These are phyloP conservation scores for Synanthedon myopaeformis DNA, from an alignment of 2,888 invertebrate genomes.

Conservation along the genomic window DNA sequence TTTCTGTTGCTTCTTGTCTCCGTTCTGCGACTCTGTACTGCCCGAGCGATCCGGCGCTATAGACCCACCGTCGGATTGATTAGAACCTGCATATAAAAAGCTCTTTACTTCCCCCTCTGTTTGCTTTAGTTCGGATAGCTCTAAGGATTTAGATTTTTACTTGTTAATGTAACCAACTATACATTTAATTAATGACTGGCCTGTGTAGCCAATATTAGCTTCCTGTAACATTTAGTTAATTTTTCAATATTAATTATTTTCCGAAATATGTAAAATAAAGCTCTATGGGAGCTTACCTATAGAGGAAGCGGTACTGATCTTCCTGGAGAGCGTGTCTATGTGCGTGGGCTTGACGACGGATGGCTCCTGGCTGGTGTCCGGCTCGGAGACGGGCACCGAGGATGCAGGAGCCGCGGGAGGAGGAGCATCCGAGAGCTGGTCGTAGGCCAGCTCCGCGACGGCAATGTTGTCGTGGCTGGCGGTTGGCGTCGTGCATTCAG, in stretches of 20 bases:
- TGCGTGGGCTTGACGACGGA: slow-evolving; percentile 10
- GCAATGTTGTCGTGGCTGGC: slow-evolving; percentile 62
- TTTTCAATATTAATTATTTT: no score
- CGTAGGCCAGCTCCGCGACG: slow-evolving; percentile 42
- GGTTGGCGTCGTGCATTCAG: slow-evolving; percentile 66
- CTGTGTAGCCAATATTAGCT: no score
- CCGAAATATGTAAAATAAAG: background rate
- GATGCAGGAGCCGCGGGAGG: slow-evolving; percentile 9
- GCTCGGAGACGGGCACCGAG: slow-evolving; percentile 12
- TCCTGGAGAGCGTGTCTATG: slow-evolving; percentile 31
- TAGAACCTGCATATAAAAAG: slow-evolving; percentile 35
- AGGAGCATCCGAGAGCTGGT: slow-evolving; percentile 15
- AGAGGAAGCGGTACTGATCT: slow-evolving; percentile 59
- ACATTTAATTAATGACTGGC: no score
- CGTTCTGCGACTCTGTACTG: slow-evolving; percentile 45
- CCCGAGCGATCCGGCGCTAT: slow-evolving; percentile 45
- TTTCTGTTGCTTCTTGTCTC: slow-evolving; percentile 59
- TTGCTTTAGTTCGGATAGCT: no score
- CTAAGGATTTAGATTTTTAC: no score
- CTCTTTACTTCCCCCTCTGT: no score
- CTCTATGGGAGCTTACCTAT: slow-evolving; percentile 45
- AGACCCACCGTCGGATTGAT: slow-evolving; percentile 59
- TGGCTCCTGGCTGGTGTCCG: slow-evolving; percentile 6
- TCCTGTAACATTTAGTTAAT: no score
- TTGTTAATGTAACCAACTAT: no score